These are phyloP conservation scores for Grus americana DNA, from an alignment of 2,113 vertebrate genomes.

Conservation along the genomic window DNA sequence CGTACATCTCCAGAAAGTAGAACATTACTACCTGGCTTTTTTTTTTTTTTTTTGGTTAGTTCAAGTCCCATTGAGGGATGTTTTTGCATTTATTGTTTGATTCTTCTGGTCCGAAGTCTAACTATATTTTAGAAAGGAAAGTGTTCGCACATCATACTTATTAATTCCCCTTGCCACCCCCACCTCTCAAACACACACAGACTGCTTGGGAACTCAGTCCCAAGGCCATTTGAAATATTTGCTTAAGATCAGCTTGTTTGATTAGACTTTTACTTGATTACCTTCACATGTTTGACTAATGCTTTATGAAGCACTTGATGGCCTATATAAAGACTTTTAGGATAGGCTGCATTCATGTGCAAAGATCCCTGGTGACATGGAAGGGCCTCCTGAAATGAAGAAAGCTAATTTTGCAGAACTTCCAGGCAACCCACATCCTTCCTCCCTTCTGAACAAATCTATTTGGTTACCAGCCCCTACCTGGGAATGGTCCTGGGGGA, in stretches of 20 bases:
- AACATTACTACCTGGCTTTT: background rate
- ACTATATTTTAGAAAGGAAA: background rate
- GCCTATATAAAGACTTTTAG: background rate
- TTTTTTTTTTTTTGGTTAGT: background rate
- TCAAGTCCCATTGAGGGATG: background rate
- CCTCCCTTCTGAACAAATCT: background rate
- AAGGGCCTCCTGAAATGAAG: background rate
- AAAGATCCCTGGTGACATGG: background rate
- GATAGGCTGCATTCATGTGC: background rate
- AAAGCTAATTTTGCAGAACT: background rate
- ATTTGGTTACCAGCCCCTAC: background rate
- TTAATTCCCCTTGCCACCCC: background rate
- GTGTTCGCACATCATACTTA: background rate
- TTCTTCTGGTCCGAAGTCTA: background rate
- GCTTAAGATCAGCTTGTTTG: slow-evolving; percentile 37
- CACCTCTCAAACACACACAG: background rate
- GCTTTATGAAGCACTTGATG: background rate
- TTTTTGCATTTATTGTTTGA: slow-evolving; percentile 9
- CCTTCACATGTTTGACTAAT: slow-evolving; percentile 17
- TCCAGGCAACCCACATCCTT: background rate
- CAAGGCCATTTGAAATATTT: slow-evolving; percentile 48
- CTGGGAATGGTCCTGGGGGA: background rate
- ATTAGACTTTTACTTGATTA: slow-evolving; percentile 61
- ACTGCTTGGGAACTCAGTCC: slow-evolving; percentile 20
- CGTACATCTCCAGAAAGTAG: background rate